Conservation (phyloP, 1,140 invertebrate genomes). For the Luehdorfia chinensis region DNA sequence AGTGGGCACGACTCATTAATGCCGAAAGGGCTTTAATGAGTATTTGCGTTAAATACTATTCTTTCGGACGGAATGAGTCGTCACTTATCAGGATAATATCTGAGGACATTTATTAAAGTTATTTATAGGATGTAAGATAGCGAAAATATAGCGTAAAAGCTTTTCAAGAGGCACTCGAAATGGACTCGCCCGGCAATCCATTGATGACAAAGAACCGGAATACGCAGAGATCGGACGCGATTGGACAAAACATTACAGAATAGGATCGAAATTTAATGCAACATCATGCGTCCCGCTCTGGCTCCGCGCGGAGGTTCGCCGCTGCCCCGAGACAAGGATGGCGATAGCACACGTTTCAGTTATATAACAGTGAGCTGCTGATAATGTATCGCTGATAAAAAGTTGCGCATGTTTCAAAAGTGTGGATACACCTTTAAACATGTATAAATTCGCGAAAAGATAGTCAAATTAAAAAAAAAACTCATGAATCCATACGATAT, state of each 20-base stretch:
- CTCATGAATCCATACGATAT: too few relatives aligned
- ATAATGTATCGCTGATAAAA: slow-evolving; percentile 73
- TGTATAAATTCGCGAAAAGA: too few relatives aligned
- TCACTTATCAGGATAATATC: slow-evolving; percentile 3
- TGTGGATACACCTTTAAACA: slow-evolving; percentile 45
- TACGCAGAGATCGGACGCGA: slow-evolving; percentile 75
- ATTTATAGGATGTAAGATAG: slow-evolving; percentile 29
- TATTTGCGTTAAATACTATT: slow-evolving; percentile 49
- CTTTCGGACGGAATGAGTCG: slow-evolving; percentile 20
- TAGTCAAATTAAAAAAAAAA: too few relatives aligned
- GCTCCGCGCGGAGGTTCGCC: slow-evolving; percentile 7
- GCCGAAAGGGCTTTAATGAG: slow-evolving; percentile 61
- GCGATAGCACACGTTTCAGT: slow-evolving; percentile 44
- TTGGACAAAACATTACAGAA: slow-evolving; percentile 74
- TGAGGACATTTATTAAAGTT: slow-evolving; percentile 19
- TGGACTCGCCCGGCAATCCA: slow-evolving; percentile 76
- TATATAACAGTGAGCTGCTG: slow-evolving; percentile 65
- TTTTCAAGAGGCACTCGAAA: slow-evolving; percentile 52
- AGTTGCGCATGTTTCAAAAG: slow-evolving; percentile 43
- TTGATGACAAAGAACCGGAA: slow-evolving; percentile 80
- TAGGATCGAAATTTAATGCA: slow-evolving; percentile 74
- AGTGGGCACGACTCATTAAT: slow-evolving; percentile 74
- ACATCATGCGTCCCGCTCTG: slow-evolving; percentile 48
- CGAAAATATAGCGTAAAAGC: slow-evolving; percentile 56
- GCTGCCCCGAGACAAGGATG: slow-evolving; percentile 33